Evolutionary conservation across 2,797 vertebrate genomes (phyloP), one percentile per base, ranked within the genome.

Genomic region (Melanogrammus aeglefinus): DNA sequence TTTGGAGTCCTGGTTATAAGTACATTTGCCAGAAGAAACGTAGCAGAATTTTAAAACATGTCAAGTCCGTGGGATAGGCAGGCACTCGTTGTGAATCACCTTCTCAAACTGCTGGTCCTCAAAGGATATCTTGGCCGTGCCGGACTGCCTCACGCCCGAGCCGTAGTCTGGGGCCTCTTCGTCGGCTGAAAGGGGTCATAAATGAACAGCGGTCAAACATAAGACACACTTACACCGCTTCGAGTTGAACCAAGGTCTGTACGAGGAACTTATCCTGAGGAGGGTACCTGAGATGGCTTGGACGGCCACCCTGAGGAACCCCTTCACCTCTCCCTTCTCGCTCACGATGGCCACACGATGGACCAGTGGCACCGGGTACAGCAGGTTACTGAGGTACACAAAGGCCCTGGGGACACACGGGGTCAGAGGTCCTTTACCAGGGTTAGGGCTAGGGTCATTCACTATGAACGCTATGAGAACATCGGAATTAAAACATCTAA

Each of bases 91-190:
- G 16, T 36, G 14, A 21, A 41, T 7, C 83, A 99, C 98, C 96
- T 98, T 99, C 86, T 98, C 97, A 83, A 98, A 99, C 83, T 99
- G 97, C 83, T 98, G 97, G 82, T 99, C 97, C 0, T 98, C 97
- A 47, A 99, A 99, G 57, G 97, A 98, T 86, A 99, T 99, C 90
- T 96, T 98, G 74, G 97, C 98, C 0, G 95, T 99, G 80, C 98
- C 97, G 0, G 97, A 99, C 82, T 99, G 97, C 79, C 97, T 94
- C 80, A 99, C 97, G 0, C 97, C 97, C 0, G 97, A 99, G 73
- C 97, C 97, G 0, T 99, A 99, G 88, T 99, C 97, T 0, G 98
- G 98, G 36, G 97, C 97, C 89, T 99, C 97, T 83, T 99, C 98
- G 24, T 99, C 97, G 14, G 97, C 98, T 99, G 82, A 14, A 77